Conservation (phyloP, 2,888 invertebrate genomes). For the Tubulanus polymorphus region DNA sequence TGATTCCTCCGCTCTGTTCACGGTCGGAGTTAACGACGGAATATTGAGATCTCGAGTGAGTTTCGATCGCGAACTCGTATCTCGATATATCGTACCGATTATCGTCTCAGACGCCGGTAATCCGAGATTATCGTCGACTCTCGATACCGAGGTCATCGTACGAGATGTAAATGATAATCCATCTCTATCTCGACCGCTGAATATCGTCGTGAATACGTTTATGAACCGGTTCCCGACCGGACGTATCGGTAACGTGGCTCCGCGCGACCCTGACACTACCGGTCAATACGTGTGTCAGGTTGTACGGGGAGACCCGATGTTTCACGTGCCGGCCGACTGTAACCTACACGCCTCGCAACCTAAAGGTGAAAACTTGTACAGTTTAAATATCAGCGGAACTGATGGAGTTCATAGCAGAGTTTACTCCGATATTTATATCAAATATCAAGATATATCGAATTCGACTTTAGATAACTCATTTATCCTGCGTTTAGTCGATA, state of each 20-base stretch:
- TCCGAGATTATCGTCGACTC: slow-evolving; percentile 23
- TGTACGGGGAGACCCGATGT: slow-evolving; percentile 47
- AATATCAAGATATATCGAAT: slow-evolving; percentile 77
- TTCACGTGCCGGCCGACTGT: slow-evolving; percentile 70
- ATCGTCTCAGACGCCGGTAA: slow-evolving; percentile 30
- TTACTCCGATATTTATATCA: slow-evolving; percentile 77
- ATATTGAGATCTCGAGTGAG: slow-evolving; percentile 20
- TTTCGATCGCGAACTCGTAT: slow-evolving; percentile 32
- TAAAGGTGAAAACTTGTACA: slow-evolving; percentile 29
- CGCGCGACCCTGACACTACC: slow-evolving; percentile 83
- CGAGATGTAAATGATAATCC: slow-evolving; percentile 35
- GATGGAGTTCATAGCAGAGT: slow-evolving; percentile 87
- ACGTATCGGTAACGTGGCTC: slow-evolving; percentile 87
- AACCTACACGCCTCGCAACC: slow-evolving; percentile 65
- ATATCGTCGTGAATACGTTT: slow-evolving; percentile 22
- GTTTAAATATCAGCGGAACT: slow-evolving; percentile 77
- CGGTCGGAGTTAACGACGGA: slow-evolving; percentile 27
- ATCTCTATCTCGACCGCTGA: slow-evolving; percentile 23
- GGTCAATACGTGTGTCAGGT: slow-evolving; percentile 81
- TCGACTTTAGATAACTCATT: slow-evolving; percentile 78
- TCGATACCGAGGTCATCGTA: slow-evolving; percentile 24
- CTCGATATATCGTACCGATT: slow-evolving; percentile 25
- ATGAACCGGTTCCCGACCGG: slow-evolving; percentile 60
- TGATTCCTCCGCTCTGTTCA: slow-evolving; percentile 46
- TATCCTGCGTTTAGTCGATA: slow-evolving; percentile 70